Base-by-base conservation (phyloP, 1,140 invertebrate genomes). In the Drosophila dunni region DNA sequence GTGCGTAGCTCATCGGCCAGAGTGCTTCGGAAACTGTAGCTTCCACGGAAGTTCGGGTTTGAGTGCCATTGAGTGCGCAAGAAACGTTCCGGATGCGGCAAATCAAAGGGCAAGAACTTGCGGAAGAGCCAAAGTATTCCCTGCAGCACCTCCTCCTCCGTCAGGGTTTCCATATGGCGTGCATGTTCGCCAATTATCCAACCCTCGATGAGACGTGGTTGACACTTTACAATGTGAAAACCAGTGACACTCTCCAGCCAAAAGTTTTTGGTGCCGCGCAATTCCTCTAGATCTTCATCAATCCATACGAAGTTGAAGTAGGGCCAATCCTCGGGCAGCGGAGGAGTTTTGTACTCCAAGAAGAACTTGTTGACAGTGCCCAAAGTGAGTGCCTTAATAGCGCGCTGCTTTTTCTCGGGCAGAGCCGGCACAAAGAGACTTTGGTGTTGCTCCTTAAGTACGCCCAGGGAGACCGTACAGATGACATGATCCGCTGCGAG, bases 361-460 rank as follows among this genome's bases (percentile, higher is more conserved):
- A 96, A 97, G 62, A 98, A 94, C 93, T 97, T 97, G 81, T 96
- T 94, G 1, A 97, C 94, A 2, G 94, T 94, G 44, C 96, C 96
- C 70, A 96, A 94, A 8, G 94, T 94, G 2, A 97, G 90, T 10
- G 93, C 94, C 84, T 95, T 92, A 29, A 96, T 96, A 0, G 94
- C 92, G 42, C 93, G 92, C 1, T 94, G 79, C 92, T 96, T 96
- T 3, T 94, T 78, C 11, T 81, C 53, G 0, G 95, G 94, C 38
- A 96, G 80, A n/a, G 92, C 73, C 0, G 95, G 95, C 15, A 90
- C 92, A 85, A 96, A 96, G 5, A 96, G 78, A 20, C 89, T 75
- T 9, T 80, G 65, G 79, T 95, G 93, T 68, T 92, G 93, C 45
- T 95, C 93, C 91, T 96, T 96, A 2, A 97, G 81, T 7, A 96